These are phyloP conservation scores for Cantharis nigra DNA, from an alignment of 2,888 invertebrate genomes.

Conservation along the genomic window DNA sequence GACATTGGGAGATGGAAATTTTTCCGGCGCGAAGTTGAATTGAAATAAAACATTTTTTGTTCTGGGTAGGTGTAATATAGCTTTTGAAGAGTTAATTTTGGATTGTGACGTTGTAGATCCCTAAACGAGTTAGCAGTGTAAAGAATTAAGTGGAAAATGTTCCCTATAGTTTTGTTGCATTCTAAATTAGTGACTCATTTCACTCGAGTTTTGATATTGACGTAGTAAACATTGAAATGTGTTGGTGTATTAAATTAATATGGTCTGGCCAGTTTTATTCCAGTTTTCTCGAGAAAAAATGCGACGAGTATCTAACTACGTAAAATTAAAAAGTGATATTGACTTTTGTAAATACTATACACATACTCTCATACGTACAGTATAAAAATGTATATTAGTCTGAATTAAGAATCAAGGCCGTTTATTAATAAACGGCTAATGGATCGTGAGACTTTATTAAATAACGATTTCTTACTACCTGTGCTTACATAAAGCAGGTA, in stretches of 20 bases:
- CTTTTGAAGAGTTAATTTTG: conserved; percentile 20
- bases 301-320: neutral
- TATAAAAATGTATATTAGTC: conserved; percentile 7
- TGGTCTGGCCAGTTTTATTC: neutral
- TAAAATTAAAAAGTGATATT: conserved; percentile 7
- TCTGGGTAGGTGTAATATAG: neutral
- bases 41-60: neutral
- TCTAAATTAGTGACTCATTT: conserved; percentile 44
- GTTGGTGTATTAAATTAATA: neutral
- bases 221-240: conserved; percentile 23
- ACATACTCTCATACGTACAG: neutral
- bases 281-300: neutral
- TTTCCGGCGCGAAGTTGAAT: neutral
- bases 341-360: conserved; percentile 14
- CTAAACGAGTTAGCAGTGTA: conserved; percentile 24
- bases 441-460: conserved; percentile 20
- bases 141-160: conserved; percentile 25
- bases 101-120: conserved; percentile 28
- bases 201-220: conserved; percentile 41
- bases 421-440: conserved; percentile 26
- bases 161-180: conserved; percentile 38
- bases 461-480: conserved; percentile 27
- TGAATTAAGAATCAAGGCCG: conserved; percentile 31
- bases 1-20: neutral
- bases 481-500: conserved; percentile 7